Evolutionary conservation across 1,140 invertebrate genomes (phyloP).

Genomic region (Triops cancriformis): DNA sequence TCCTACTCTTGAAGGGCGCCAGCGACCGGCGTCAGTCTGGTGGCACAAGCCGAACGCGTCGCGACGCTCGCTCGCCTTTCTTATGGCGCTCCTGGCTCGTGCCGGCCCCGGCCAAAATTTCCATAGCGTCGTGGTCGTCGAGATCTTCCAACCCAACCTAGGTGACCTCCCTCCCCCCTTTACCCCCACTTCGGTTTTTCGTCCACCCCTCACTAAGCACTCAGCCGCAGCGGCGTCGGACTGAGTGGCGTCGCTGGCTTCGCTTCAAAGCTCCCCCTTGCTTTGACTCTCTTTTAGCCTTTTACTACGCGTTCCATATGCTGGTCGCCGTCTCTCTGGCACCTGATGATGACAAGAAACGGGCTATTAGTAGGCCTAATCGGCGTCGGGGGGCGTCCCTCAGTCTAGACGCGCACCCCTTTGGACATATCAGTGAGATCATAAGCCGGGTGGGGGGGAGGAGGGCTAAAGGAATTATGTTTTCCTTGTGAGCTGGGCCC

Average conservation of each 20-base stretch:
- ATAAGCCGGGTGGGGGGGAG: too few species aligned
- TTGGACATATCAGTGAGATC: not conserved
- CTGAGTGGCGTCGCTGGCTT: conserved; percentile 8
- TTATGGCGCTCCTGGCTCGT: not conserved
- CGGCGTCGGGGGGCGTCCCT: not conserved
- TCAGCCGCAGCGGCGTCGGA: conserved; percentile 1
- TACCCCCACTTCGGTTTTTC: not conserved
- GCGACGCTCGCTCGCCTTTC: conserved; percentile 1
- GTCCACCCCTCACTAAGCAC: not conserved
- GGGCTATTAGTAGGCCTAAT: conserved; percentile 6
- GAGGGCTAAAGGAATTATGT: not conserved
- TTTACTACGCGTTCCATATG: not conserved
- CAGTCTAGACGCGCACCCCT: not conserved
- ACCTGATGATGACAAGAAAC: conserved; percentile 3
- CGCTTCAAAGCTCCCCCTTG: not conserved
- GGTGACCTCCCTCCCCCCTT: too few species aligned
- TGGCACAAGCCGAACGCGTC: conserved; percentile 10
- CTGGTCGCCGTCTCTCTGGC: not conserved
- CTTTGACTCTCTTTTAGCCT: not conserved
- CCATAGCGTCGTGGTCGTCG: not conserved
- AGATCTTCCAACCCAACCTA: not conserved
- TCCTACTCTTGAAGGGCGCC: not conserved
- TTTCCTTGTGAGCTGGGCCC: not conserved
- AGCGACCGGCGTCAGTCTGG: conserved; percentile 8
- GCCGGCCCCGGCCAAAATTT: not conserved